Conservation (phyloP, 2,888 invertebrate genomes). For the Thelaira solivaga region DNA sequence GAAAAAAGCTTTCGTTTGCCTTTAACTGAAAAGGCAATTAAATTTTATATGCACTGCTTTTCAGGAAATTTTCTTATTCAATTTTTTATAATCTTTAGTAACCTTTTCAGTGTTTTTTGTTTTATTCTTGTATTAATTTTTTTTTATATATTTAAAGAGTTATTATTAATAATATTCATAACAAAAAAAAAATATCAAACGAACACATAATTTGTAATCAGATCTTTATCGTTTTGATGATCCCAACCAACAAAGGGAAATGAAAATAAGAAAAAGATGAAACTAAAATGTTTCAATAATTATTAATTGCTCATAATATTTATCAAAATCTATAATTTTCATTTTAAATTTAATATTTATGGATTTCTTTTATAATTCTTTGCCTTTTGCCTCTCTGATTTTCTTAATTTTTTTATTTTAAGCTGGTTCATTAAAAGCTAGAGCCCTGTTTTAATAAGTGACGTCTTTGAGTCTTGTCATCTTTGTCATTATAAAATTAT, state of each 20-base stretch:
- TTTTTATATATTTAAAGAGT: conserved; percentile 9
- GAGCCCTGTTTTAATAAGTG: neutral
- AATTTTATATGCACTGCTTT: too few relatives aligned
- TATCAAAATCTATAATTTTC: conserved; percentile 61
- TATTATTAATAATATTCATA: conserved; percentile 42
- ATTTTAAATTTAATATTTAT: neutral
- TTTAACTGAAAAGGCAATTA: too few relatives aligned
- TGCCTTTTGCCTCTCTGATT: conserved; percentile 1
- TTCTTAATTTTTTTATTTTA: neutral
- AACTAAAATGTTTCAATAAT: conserved; percentile 59
- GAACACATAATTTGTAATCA: conserved; percentile 54
- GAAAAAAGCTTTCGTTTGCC: too few relatives aligned
- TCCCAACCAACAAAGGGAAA: neutral
- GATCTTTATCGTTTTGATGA: conserved; percentile 52
- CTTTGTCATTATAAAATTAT: conserved; percentile 11
- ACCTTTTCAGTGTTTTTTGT: conserved; percentile 5
- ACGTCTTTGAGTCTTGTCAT: conserved; percentile 10
- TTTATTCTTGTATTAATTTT: neutral
- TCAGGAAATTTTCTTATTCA: neutral
- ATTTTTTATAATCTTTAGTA: neutral
- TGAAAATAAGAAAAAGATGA: conserved; percentile 10
- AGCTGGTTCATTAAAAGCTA: conserved; percentile 7
- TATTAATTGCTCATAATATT: conserved; percentile 68
- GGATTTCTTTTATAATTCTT: too few relatives aligned
- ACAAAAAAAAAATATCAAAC: conserved; percentile 23